Conservation (phyloP, 2,797 vertebrate genomes). For the Molossus molossus region DNA sequence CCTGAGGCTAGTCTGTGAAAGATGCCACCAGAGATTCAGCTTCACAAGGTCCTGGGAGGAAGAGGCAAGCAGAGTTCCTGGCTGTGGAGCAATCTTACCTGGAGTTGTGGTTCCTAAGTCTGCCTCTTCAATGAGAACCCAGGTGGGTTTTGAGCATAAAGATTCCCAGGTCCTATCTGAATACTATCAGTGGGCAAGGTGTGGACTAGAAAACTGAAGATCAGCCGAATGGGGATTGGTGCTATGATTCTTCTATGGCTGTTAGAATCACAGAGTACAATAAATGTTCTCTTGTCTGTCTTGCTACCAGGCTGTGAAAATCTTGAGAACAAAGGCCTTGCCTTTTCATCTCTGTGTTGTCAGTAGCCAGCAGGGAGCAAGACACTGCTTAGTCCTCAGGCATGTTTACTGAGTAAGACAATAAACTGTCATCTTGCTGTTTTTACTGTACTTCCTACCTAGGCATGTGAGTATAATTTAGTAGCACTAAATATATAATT, state of each 20-base stretch:
- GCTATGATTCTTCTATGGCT: background rate
- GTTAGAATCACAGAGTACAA: background rate
- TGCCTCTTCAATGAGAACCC: background rate
- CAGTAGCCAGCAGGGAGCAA: background rate
- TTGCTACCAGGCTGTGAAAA: background rate
- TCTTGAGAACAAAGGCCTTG: constrained; percentile 16
- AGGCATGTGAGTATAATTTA: constrained; percentile 14
- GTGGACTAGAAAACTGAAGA: background rate
- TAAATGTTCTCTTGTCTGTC: background rate
- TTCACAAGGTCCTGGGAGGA: background rate
- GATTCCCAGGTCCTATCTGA: background rate
- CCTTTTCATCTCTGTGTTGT: background rate
- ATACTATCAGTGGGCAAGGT: background rate
- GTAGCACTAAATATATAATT: background rate
- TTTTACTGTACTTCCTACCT: background rate
- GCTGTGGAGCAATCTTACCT: background rate
- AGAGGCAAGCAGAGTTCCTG: background rate
- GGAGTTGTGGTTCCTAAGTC: background rate
- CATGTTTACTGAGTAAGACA: background rate
- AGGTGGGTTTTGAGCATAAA: background rate
- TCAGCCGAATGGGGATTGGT: background rate
- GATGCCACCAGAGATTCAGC: background rate
- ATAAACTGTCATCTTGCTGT: background rate
- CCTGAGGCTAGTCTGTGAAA: background rate
- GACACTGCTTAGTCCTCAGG: background rate